Evolutionary conservation across 2,797 vertebrate genomes (phyloP), one percentile per base, ranked within the genome.

Genomic region (Phyllotis vaccarum): DNA sequence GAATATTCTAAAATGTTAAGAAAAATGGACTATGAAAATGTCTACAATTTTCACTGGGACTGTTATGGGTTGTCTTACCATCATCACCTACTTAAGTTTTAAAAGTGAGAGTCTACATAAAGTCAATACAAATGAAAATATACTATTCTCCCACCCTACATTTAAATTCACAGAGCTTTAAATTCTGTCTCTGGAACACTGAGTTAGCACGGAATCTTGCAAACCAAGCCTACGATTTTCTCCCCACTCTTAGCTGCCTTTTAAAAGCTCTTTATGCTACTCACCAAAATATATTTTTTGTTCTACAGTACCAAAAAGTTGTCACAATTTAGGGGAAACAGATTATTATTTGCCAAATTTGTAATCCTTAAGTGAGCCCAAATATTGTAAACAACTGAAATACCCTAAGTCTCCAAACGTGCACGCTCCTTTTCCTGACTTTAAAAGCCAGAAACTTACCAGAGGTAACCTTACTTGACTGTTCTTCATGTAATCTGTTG

Each of bases 381-480:
- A 79, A 29, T 49, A 72, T 7, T 92, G 10, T 75, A 58, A 80
- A 92, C 5, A 78, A 85, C 16, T 76, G 40, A 92, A 91, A 82
- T 86, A 40, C 43, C 14, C 11, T 74, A 79, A 74, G 7, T 88
- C 49, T 87, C 46, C 82, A 92, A 2, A 56, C 22, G 89, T 0
- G 2, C 17, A 52, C 8, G 19, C 17, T 80, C 31, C 40, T n/a
- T 62, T 34, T 17, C 11, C 43, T 37, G 14, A 16, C 58, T 92
- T 89, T 86, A 16, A 43, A 74, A 29, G 68, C 27, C 64, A 66
- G 56, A 43, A 93, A 97, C 99, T 98, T 96, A 99, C 99, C 98
- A 99, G 92, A 43, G 99, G 99, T 78, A 98, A 90, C 75, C 97
- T 98, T 5, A 97, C 98, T 79, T 99, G 98, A 72, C 98, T 95